Evolutionary conservation across 2,888 invertebrate genomes (phyloP).

Genomic region (Sepioteuthis lessoniana): DNA sequence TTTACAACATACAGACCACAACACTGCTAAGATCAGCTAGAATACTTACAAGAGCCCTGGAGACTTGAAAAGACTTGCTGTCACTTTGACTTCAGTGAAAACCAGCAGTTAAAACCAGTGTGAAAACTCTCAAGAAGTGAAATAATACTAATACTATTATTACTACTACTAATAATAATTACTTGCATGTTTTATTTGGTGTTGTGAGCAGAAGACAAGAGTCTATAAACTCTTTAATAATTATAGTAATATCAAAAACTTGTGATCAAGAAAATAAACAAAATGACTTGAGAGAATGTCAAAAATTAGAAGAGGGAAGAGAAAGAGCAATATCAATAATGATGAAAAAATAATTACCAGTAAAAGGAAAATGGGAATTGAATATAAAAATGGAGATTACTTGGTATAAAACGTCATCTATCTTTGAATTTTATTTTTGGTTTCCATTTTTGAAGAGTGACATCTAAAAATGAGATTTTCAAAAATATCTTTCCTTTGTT

Average conservation of each 20-base stretch:
- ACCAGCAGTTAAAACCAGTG: too few relatives aligned
- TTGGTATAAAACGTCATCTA: background rate
- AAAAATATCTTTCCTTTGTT: constrained; percentile 20
- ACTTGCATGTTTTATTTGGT: too few relatives aligned
- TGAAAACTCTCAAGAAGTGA: too few relatives aligned
- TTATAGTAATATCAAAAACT: background rate
- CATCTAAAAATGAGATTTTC: constrained; percentile 16
- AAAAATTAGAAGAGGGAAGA: background rate
- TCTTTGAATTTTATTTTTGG: background rate
- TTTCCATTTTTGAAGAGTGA: background rate
- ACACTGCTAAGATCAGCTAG: too few relatives aligned
- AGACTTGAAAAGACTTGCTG: too few relatives aligned
- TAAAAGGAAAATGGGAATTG: background rate
- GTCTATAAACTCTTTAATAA: background rate
- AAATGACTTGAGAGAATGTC: background rate
- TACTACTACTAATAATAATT: too few relatives aligned
- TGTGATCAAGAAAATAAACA: background rate
- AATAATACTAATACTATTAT: too few relatives aligned
- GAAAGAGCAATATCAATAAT: background rate
- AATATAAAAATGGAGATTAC: background rate
- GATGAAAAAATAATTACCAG: background rate
- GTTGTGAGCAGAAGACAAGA: too few relatives aligned
- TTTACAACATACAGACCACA: too few relatives aligned
- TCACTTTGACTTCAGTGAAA: too few relatives aligned
- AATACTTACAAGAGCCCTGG: too few relatives aligned